Conservation (phyloP, 1,140 invertebrate genomes). For the Neotoxoptera formosana region DNA sequence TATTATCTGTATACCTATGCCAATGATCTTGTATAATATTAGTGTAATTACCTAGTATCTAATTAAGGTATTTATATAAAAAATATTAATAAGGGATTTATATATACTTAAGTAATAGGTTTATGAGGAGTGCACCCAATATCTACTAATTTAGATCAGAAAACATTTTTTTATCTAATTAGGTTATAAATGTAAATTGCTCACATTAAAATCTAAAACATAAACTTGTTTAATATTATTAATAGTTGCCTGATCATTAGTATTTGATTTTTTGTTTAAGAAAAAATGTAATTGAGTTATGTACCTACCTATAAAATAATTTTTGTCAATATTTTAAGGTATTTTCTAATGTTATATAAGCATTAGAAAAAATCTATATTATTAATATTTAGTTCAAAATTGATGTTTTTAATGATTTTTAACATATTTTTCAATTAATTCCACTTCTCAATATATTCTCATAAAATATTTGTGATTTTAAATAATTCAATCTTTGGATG, state of each 20-base stretch:
- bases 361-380: not conserved
- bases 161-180: not conserved
- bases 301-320: too few species aligned
- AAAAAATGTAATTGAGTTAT: not conserved
- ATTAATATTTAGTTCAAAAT: not conserved
- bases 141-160: not conserved
- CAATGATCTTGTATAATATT: not conserved
- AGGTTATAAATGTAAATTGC: not conserved
- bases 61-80: too few species aligned
- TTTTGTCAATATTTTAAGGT: too few species aligned
- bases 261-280: not conserved
- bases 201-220: not conserved
- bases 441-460: not conserved
- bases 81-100: too few species aligned
- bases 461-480: not conserved
- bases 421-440: not conserved
- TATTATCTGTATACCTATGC: too few species aligned
- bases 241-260: not conserved
- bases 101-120: too few species aligned
- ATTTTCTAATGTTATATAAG: not conserved
- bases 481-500: not conserved
- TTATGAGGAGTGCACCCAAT: not conserved
- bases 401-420: not conserved
- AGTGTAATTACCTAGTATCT: not conserved
- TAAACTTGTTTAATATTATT: not conserved